Percentiles rank a stretch among this genome's conserved stretches.
Conservation (phyloP, 1,140 invertebrate genomes). For the Drosophila subobscura region DNA sequence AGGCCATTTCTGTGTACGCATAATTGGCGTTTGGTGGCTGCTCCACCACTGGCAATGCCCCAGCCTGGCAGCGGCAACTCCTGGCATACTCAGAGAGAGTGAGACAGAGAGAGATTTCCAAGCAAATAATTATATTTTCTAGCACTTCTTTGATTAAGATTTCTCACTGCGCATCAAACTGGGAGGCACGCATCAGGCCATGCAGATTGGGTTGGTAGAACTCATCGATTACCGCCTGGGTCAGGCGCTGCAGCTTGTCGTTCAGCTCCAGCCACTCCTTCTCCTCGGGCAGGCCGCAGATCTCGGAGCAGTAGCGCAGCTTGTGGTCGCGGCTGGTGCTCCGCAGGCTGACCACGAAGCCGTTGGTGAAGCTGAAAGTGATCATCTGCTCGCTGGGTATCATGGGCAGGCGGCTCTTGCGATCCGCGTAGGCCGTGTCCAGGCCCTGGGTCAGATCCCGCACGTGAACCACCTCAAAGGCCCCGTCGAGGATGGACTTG, state of each 20-base stretch:
- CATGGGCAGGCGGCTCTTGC: constrained; percentile 90
- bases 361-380: constrained; percentile 95
- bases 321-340: constrained; percentile 98
- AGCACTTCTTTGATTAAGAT: constrained; percentile 58
- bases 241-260: constrained; percentile 88
- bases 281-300: constrained; percentile 88
- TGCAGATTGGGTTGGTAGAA: constrained; percentile 91
- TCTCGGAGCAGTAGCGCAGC: constrained; percentile 97
- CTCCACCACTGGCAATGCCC: not conserved
- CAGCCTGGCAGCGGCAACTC: too few species aligned
- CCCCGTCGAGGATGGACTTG: constrained; percentile 87
- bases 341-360: constrained; percentile 92
- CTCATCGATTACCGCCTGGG: constrained; percentile 90
- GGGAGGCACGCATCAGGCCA: constrained; percentile 55
- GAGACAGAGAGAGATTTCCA: constrained; percentile 8
- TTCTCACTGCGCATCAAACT: too few species aligned
- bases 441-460: constrained; percentile 95
- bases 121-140: constrained; percentile 1
- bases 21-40: constrained; percentile 72
- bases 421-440: constrained; percentile 89
- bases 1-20: constrained; percentile 55
- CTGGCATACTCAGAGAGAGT: constrained; percentile 6
- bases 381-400: constrained; percentile 94
- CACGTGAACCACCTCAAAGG: constrained; percentile 89
- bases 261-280: constrained; percentile 89